A percentile compares a stretch with the other conserved stretches of the same genome.
These are phyloP conservation scores for Chaetogeoica ovagalla DNA, from an alignment of 2,888 invertebrate genomes.

Conservation along the genomic window DNA sequence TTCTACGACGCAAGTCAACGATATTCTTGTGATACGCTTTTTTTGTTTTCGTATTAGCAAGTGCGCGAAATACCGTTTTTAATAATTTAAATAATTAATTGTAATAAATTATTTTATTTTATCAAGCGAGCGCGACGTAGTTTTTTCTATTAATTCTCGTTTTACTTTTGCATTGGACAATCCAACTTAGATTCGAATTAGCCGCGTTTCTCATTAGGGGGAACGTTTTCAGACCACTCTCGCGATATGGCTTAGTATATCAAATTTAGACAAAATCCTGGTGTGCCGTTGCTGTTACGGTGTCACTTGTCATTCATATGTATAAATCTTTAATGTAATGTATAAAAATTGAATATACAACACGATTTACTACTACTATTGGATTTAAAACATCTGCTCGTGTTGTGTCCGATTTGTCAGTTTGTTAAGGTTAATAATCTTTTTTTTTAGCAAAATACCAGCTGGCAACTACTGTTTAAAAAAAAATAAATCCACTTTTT, in stretches of 20 bases:
- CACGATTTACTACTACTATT: neutral
- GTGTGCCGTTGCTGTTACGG: neutral
- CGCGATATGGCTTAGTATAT: constrained; percentile 16
- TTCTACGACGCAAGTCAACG: neutral
- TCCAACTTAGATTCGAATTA: neutral
- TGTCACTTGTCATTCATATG: constrained; percentile 32
- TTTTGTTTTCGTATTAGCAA: neutral
- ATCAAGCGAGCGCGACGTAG: neutral
- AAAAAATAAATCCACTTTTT: too few relatives aligned
- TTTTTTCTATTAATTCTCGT: neutral
- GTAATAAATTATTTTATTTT: neutral
- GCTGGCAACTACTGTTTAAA: too few relatives aligned
- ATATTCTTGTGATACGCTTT: neutral
- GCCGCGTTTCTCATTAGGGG: neutral
- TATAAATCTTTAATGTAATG: constrained; percentile 9
- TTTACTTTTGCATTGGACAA: neutral
- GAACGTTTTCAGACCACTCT: constrained; percentile 10
- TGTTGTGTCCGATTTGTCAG: neutral
- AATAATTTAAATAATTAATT: neutral
- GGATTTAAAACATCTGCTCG: neutral
- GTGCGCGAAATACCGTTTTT: too few relatives aligned
- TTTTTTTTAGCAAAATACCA: too few relatives aligned
- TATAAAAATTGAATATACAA: constrained; percentile 31
- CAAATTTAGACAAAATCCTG: constrained; percentile 9
- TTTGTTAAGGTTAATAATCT: neutral